Base-by-base conservation (phyloP, 1,140 invertebrate genomes). In the Drosophila hydei region DNA sequence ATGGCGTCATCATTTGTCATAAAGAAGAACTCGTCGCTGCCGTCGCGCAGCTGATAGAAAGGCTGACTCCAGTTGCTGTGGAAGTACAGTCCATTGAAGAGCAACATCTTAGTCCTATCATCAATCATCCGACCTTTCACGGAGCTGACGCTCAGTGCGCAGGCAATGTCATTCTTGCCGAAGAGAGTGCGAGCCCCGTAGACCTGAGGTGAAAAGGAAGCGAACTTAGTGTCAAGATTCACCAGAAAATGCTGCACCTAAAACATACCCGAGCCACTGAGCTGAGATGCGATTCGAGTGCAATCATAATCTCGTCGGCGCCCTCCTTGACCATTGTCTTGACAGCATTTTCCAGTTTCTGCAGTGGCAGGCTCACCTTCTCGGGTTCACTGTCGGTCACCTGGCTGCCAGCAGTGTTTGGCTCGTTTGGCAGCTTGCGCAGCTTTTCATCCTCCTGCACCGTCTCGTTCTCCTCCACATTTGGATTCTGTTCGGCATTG, bases 31-130 rank as follows among this genome's bases (percentile, higher is more conserved):
- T 93, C 92, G 1, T 92, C 89, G 19, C 87, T 88, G 21, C 92
- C 92, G n/a, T 81, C 75, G 0, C 79, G 52, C 50, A 88, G 27
- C 60, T 90, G 81, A 36, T 74, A 74, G 68, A 91, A 91, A 1
- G 81, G 77, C 12, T 71, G 74, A 0, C 78, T 73, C 90, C 90
- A 91, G 19, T 74, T 80, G 2, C 94, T 94, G 7, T 93, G 92
- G 91, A 93, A 95, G 81, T 94, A 94, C 51, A 94, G 92, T 0
- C 93, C 94, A 72, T 95, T 95, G 91, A 95, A 95, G 8, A 94
- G 92, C 43, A 94, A 92, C 94, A 94, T 94, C 59, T 91, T 91
- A n/a, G 92, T 91, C 45, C 79, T 87, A 43, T 75, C 80, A 21
- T 65, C 77, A 3, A 38, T 36, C 4, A 78, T 60, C 3, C 84